Base-by-base conservation (phyloP, 2,888 invertebrate genomes). In the Gnatocerus cornutus region DNA sequence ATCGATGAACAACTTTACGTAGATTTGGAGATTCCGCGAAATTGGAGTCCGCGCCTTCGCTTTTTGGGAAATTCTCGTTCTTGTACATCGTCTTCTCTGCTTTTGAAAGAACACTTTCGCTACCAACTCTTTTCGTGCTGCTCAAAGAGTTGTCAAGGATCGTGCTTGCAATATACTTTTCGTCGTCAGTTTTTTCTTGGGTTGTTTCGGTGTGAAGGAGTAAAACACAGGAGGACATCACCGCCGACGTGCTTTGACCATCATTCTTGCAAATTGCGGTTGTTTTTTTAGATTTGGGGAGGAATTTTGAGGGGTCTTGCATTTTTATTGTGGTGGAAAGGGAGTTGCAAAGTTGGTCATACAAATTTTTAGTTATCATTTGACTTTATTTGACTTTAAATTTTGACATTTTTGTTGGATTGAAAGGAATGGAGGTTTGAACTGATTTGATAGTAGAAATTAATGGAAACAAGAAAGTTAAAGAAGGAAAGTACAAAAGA, bases 271-370 rank as follows among this genome's bases (percentile, higher is more conserved):
- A 46, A 9, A 63, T 45, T 53, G 53, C 43, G 30, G 63, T 63
- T 6, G 10, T 39, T 41, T 63, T 63, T 39, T 16, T 37, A 9
- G 63, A 63, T 13, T 43, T 63, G 1, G 52, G 2, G 2, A 63
- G 21, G 45, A 33, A 13, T 14, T 46, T 59, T 43, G 45, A 21
- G 3, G 53, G 3, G 8, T 53, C 14, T 1, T 56, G 39, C 55
- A 56, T 56, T 10, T 10, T 37, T 21, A n/a, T 21, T 3, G 1
- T 4, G 21, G 2, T 21, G 21, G 4, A 3, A 21, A 21, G 21
- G 21, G 21, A 21, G 21, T 21, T 21, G 2, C 4, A 21, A 21
- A 21, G 4, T 4, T 4, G 4, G 21, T 21, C 21, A 21, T 21
- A 4, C 2, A 4, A 21, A 3, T 21, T 21, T 21, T 21, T 4